A percentile compares a stretch with the other conserved stretches of the same genome.
These are phyloP conservation scores for Chiloscyllium plagiosum DNA, from an alignment of 2,113 vertebrate genomes.

Conservation along the genomic window DNA sequence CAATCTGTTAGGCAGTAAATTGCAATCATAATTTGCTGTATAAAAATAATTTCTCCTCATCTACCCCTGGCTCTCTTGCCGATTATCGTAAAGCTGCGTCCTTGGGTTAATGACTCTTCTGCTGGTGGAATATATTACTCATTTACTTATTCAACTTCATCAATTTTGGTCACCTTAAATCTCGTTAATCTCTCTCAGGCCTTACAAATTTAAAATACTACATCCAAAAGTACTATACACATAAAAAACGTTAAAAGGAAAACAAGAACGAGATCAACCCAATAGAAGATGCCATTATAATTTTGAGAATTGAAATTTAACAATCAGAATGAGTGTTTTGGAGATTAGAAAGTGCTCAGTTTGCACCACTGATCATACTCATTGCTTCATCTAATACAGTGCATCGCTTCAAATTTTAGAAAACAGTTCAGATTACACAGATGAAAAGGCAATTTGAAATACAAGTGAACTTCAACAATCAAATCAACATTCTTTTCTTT, in stretches of 20 bases:
- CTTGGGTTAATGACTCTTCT: not conserved
- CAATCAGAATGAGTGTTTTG: not conserved
- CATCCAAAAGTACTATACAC: not conserved
- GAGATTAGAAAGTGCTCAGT: not conserved
- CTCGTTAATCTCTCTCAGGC: not conserved
- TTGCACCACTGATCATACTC: not conserved
- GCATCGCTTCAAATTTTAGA: not conserved
- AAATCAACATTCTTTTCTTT: not conserved
- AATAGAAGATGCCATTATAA: not conserved
- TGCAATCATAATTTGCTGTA: not conserved
- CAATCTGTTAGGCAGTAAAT: not conserved
- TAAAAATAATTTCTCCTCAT: not conserved
- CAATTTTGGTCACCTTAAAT: not conserved
- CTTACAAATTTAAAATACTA: not conserved
- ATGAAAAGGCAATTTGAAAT: not conserved
- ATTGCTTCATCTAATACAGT: not conserved
- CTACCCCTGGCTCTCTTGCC: not conserved
- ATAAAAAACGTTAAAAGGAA: not conserved
- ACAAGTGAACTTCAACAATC: not conserved
- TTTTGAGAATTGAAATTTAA: not conserved
- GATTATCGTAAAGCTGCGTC: not conserved
- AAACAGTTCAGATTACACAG: not conserved
- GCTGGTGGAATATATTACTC: not conserved
- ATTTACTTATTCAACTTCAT: not conserved
- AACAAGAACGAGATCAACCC: not conserved